Evolutionary conservation across 1,140 invertebrate genomes (phyloP), one percentile per base, ranked within the genome.

Genomic region (Lysiphlebus fabarum): DNA sequence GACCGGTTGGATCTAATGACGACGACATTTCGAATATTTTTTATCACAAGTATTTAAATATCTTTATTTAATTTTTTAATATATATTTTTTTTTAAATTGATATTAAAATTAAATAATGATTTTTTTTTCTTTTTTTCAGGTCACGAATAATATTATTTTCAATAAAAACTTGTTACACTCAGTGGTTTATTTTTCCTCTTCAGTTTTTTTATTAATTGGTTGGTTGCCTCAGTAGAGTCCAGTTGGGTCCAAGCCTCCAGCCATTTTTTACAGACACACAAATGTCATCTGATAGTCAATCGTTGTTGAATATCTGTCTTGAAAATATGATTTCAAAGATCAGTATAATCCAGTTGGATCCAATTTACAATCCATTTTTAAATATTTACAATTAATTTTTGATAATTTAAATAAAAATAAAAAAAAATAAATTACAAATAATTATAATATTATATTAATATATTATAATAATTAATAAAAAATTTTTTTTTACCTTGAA

Each of bases 291-390:
- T 26, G 17, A 26, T 26, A 4, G 17, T 26, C 17, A 26, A 26
- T 26, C 17, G 17, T 26, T 26, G 9, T 44, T 17, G 11, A 3
- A 12, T 12, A 38, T 51, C 34, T 37, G 34, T 51, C 36, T 51
- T 7, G 49, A 38, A 53, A 43, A 53, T 5, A 53, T 50, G 36
- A 17, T 53, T 41, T 45, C 38, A 50, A 43, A 6, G 33, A n/a
- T 79, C 70, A 79, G 63, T 80, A 80, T 36, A 78, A 72, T 61
- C 77, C 77, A 58, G 76, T 79, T 33, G 78, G 76, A 58, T 79
- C 76, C 47, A 64, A 36, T 50, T 59, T 61, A 10, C 43, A 48
- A n/a, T 38, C 59, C 62, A 64, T 64, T 42, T 61, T 58, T 8
- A 12, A 36, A 7, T 42, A 26, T 33, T 7, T 45, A n/a, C n/a